Percentiles rank a stretch among this genome's conserved stretches.
Conservation (phyloP, 2,888 invertebrate genomes). For the Ochropleura plecta region DNA sequence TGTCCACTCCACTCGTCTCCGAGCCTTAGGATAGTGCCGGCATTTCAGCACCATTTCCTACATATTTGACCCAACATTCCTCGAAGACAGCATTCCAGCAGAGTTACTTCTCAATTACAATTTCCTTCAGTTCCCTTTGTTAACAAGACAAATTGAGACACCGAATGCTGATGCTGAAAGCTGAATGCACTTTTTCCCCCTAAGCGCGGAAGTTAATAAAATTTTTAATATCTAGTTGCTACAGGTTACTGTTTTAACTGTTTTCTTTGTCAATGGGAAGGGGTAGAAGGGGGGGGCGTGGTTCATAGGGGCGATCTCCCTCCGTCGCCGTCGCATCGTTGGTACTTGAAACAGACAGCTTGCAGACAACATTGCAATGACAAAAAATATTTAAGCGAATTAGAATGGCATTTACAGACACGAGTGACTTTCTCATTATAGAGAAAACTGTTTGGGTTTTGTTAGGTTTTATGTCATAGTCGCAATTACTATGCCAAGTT, state of each 20-base stretch:
- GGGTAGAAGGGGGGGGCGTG: neutral
- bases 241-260: neutral
- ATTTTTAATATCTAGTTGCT: neutral
- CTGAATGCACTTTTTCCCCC: neutral
- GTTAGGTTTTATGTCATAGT: neutral
- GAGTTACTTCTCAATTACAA: neutral
- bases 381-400: neutral
- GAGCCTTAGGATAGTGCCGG: neutral
- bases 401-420: neutral
- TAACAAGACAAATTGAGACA: neutral
- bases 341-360: neutral
- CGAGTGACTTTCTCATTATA: neutral
- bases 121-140: neutral
- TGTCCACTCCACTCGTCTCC: neutral
- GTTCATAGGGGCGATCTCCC: neutral
- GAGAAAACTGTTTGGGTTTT: neutral
- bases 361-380: neutral
- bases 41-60: too few species aligned
- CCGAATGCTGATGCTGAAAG: neutral
- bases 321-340: neutral
- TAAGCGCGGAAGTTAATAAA: constrained; percentile 1
- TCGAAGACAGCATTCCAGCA: neutral
- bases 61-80: neutral
- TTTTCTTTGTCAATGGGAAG: neutral
- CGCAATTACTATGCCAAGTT: neutral